These are phyloP conservation scores for Philereme vetulata DNA, from an alignment of 2,888 invertebrate species.

Conservation along the genomic window DNA sequence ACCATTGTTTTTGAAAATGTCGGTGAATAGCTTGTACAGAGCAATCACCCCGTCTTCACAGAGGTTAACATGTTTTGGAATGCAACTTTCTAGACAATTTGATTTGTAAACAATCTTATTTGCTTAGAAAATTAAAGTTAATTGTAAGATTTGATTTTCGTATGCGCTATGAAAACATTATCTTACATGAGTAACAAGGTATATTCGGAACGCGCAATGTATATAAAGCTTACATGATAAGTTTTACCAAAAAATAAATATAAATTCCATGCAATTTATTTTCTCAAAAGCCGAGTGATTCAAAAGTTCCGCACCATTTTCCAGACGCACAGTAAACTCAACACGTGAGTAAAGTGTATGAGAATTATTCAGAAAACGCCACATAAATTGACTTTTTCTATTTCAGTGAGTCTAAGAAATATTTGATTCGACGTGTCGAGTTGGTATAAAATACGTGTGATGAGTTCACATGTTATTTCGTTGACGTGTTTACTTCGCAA, in stretches of 20 bases:
- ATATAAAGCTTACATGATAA: not conserved
- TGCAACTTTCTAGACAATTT: constrained; percentile 4
- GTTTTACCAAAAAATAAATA: constrained; percentile 3
- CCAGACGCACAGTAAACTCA: constrained; percentile 30
- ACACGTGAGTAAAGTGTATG: constrained; percentile 27
- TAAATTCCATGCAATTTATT: constrained; percentile 12
- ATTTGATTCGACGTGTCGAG: constrained; percentile 40
- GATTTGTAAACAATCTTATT: constrained; percentile 3
- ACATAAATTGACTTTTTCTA: constrained; percentile 55
- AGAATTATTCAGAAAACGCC: constrained; percentile 36
- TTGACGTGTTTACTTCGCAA: constrained; percentile 37
- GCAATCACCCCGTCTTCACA: not conserved
- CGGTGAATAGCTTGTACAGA: not conserved
- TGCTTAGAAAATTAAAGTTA: not conserved
- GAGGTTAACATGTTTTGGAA: constrained; percentile 3
- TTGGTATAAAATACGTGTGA: constrained; percentile 43
- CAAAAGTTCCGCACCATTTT: constrained; percentile 45
- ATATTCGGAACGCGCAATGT: too few relatives aligned
- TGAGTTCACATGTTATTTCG: constrained; percentile 42
- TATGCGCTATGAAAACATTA: too few relatives aligned
- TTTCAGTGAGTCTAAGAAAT: constrained; percentile 46
- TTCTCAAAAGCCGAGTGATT: constrained; percentile 32
- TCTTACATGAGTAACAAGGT: too few relatives aligned
- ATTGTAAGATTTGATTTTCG: not conserved
- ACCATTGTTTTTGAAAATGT: not conserved